phyloP scores from a whole-genome alignment of 2,888 invertebrate species.

The Drosophila mercatorum region DNA sequence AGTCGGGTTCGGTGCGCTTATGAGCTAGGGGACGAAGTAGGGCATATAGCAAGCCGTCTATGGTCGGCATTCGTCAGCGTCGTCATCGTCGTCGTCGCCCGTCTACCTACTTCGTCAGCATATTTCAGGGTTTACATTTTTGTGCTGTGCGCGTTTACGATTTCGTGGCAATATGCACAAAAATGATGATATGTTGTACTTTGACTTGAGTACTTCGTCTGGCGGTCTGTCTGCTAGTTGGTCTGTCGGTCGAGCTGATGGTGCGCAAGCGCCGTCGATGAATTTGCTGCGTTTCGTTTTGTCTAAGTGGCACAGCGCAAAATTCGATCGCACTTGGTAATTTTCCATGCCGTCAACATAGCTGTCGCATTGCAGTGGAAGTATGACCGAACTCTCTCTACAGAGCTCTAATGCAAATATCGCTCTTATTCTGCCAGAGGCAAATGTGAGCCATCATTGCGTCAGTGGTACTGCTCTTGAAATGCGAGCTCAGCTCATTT shows the following conservation, averaged over 20 bases:
- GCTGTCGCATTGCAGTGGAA: slow-evolving; percentile 19
- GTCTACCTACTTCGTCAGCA: slow-evolving; percentile 73
- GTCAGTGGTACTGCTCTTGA: slow-evolving; percentile 36
- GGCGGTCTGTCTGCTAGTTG: slow-evolving; percentile 5
- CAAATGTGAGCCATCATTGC: slow-evolving; percentile 9
- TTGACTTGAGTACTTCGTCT: slow-evolving; percentile 24
- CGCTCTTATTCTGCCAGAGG: background rate
- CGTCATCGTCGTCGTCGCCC: slow-evolving; percentile 8
- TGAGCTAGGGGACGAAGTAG: slow-evolving; percentile 47
- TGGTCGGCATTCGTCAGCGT: slow-evolving; percentile 5
- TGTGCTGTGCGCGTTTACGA: slow-evolving; percentile 36
- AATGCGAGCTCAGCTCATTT: slow-evolving; percentile 29
- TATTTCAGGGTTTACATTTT: slow-evolving; percentile 66
- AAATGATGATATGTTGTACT: slow-evolving; percentile 36
- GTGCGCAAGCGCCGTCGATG: slow-evolving; percentile 64
- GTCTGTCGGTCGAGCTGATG: slow-evolving; percentile 22
- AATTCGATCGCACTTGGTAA: slow-evolving; percentile 54
- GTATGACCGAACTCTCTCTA: slow-evolving; percentile 35
- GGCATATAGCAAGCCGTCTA: slow-evolving; percentile 34
- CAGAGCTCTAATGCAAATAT: slow-evolving; percentile 26
- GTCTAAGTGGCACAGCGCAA: slow-evolving; percentile 43
- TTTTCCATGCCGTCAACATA: slow-evolving; percentile 56
- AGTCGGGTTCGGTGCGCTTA: slow-evolving; percentile 29
- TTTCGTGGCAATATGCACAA: slow-evolving; percentile 46
- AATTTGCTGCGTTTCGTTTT: slow-evolving; percentile 50